These are phyloP conservation scores for Hydraecia micacea DNA, from an alignment of 2,888 invertebrate species.

Conservation along the genomic window DNA sequence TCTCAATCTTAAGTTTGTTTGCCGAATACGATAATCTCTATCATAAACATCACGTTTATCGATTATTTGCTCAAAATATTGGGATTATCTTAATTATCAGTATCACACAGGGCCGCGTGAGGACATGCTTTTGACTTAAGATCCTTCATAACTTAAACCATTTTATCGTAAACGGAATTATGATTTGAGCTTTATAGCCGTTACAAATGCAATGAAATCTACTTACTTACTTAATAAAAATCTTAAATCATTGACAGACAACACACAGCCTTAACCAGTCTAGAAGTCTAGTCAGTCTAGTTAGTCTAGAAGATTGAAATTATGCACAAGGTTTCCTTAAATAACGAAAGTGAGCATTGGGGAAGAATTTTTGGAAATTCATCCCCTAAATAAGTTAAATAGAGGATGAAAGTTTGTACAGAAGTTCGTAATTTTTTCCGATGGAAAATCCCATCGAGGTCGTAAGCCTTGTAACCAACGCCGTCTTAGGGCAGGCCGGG, in stretches of 20 bases:
- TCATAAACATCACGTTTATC: not conserved
- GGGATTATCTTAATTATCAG: not conserved
- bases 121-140: conserved; percentile 1
- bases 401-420: not conserved
- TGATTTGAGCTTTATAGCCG: not conserved
- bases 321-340: too few species aligned
- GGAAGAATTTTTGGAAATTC: not conserved
- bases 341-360: not conserved
- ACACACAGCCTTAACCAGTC: not conserved
- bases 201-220: not conserved
- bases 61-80: conserved; percentile 13
- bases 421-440: not conserved
- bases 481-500: too few species aligned
- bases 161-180: not conserved
- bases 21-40: not conserved
- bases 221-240: not conserved
- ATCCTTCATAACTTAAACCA: not conserved
- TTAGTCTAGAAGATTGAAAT: not conserved
- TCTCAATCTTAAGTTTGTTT: not conserved
- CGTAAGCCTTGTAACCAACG: not conserved
- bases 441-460: not conserved
- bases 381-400: not conserved
- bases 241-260: not conserved
- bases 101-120: not conserved
- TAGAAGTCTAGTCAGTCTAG: too few species aligned